phyloP scores from a whole-genome alignment of 1,140 invertebrate species.

The Drosophila repleta region DNA sequence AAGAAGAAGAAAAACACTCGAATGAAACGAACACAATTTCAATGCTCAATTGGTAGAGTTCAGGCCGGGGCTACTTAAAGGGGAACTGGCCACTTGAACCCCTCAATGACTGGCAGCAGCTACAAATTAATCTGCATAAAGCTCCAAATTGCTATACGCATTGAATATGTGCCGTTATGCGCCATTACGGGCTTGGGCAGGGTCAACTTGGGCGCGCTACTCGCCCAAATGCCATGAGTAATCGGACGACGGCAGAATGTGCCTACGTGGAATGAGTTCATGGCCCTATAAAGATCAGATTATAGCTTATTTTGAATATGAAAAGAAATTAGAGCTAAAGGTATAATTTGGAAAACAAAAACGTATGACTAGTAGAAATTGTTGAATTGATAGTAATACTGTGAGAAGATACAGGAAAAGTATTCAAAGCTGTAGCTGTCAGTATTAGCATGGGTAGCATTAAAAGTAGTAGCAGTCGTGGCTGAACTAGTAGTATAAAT shows the following conservation, averaged over 20 bases:
- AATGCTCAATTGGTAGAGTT: constrained; percentile 75
- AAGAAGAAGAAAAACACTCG: constrained; percentile 17
- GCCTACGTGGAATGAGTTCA: constrained; percentile 6
- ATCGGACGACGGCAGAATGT: constrained; percentile 24
- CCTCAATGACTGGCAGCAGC: constrained; percentile 16
- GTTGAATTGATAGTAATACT: too few relatives aligned
- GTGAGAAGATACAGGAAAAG: background rate
- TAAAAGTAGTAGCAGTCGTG: background rate
- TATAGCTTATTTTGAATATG: too few relatives aligned
- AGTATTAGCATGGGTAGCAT: too few relatives aligned
- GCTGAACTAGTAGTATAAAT: background rate
- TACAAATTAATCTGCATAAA: constrained; percentile 50
- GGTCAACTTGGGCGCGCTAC: constrained; percentile 14
- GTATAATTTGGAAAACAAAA: too few relatives aligned
- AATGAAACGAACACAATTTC: constrained; percentile 58
- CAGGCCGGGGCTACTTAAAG: constrained; percentile 48
- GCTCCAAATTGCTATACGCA: constrained; percentile 29
- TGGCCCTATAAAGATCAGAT: background rate
- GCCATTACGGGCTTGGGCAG: constrained; percentile 20
- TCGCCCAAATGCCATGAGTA: constrained; percentile 9
- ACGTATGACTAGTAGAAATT: too few relatives aligned
- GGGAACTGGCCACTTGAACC: constrained; percentile 70
- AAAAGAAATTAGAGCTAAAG: too few relatives aligned
- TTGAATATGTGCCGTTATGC: background rate
- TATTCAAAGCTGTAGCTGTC: background rate